Base-by-base conservation (phyloP, 2,888 invertebrate species). In the Dicyrtomina minuta region DNA sequence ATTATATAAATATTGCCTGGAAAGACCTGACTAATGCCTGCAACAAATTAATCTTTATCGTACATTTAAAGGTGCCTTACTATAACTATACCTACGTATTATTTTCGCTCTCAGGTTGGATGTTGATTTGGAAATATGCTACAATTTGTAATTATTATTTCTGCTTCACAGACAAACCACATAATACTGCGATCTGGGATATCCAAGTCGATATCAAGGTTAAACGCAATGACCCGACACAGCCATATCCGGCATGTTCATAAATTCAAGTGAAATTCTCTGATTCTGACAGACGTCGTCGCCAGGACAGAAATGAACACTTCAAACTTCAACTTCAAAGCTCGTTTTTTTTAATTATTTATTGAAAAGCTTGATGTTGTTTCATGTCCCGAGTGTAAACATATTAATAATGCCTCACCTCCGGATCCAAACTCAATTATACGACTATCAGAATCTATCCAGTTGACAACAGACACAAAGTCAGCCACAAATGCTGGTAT, bases 401-500 rank as follows among this genome's bases (percentile, higher is more conserved):
- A 33, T 33, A 33, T 33, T 46, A 6, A 6, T 46, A 4, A 46
- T 46, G 1, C 12, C 53, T 85, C 85, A 78, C 87, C 70, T 67
- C 70, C 70, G 20, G 66, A 66, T 13, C 70, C 70, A 67, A 62
- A 62, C 20, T 68, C 70, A 39, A 68, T 58, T 13, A 67, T 67
- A 13, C 46, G 55, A 46, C 58, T 88, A 79, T 86, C 84, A 78
- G 89, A 88, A 80, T 88, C 87, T 75, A 88, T 86, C 89, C 89
- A 89, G 64, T 88, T 86, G 78, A 88, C 88, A 68, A 89, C 88
- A 59, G 84, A 84, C 61, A 89, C 89, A 81, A 88, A 89, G 83
- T 89, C 89, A 69, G 88, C 87, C 67, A 89, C 89, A 82, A 89
- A 89, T 75, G 88, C 88, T 8, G 89, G 89, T 74, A 90, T 88